phyloP scores from a whole-genome alignment of 1,140 invertebrate genomes.

The Leucophenga varia region DNA sequence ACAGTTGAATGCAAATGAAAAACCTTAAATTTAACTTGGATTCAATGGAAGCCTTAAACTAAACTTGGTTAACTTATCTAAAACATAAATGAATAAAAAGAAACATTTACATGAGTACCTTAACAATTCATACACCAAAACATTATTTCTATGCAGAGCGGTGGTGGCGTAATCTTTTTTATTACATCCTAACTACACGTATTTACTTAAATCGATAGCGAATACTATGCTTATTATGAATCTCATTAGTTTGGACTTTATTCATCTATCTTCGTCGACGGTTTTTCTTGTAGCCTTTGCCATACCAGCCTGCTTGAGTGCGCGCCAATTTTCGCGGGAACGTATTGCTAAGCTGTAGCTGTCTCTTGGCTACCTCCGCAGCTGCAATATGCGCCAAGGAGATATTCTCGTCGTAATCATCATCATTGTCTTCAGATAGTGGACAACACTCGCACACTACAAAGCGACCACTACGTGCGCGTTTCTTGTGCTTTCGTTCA shows the following conservation, averaged over 20 bases:
- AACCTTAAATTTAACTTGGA: too few relatives aligned
- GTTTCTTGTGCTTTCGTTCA: constrained; percentile 54
- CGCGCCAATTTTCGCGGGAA: constrained; percentile 47
- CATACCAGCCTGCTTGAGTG: constrained; percentile 64
- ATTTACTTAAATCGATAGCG: constrained; percentile 5
- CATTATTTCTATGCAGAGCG: too few relatives aligned
- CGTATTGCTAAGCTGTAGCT: constrained; percentile 51
- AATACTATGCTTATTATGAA: constrained; percentile 19
- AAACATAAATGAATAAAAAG: too few relatives aligned
- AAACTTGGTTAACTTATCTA: too few relatives aligned
- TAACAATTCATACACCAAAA: too few relatives aligned
- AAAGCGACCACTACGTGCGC: constrained; percentile 56
- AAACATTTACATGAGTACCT: too few relatives aligned
- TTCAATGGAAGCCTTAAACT: too few relatives aligned
- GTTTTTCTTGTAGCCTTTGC: constrained; percentile 62
- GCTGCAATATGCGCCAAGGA: constrained; percentile 49
- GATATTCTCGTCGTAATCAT: constrained; percentile 56
- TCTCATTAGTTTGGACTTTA: neutral
- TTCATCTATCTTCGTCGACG: constrained; percentile 39
- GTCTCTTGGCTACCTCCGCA: constrained; percentile 42
- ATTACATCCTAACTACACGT: neutral
- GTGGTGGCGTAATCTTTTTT: too few relatives aligned
- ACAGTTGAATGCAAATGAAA: too few relatives aligned
- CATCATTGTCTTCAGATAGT: constrained; percentile 57
- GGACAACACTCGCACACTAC: constrained; percentile 63